Evolutionary conservation across 2,797 vertebrate genomes (phyloP).

Genomic region (Oceanodroma leucorhoa): DNA sequence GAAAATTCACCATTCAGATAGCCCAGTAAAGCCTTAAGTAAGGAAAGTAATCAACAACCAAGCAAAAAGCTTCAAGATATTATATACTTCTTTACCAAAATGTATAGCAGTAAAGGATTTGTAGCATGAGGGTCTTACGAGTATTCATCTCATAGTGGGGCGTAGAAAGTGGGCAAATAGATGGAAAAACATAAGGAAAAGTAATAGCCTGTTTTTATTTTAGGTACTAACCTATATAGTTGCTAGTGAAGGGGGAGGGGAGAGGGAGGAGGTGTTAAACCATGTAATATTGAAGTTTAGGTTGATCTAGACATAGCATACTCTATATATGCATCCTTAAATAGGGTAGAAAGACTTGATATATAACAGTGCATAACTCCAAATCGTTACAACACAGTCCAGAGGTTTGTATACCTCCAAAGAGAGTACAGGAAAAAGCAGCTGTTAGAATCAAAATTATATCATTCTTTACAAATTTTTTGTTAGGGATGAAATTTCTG

Average conservation of each 20-base stretch:
- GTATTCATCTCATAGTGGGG: neutral
- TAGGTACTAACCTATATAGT: neutral
- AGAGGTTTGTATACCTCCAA: neutral
- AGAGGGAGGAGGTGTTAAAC: neutral
- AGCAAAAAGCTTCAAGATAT: neutral
- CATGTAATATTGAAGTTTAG: neutral
- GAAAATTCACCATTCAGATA: neutral
- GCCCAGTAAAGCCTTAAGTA: neutral
- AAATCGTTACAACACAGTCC: rapidly evolving
- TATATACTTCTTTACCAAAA: neutral
- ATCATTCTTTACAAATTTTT: neutral
- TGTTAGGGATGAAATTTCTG: neutral
- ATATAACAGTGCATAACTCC: neutral
- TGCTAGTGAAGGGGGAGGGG: neutral
- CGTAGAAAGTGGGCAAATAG: neutral
- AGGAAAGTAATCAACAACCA: neutral
- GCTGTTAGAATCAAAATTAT: neutral
- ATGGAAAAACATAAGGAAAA: neutral
- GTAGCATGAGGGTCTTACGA: neutral
- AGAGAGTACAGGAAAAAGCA: neutral
- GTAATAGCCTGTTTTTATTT: neutral
- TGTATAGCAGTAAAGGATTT: neutral
- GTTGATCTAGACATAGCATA: neutral
- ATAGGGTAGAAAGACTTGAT: neutral
- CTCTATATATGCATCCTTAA: neutral